phyloP scores from a whole-genome alignment of 2,113 vertebrate species.

The Dasypus novemcinctus region DNA sequence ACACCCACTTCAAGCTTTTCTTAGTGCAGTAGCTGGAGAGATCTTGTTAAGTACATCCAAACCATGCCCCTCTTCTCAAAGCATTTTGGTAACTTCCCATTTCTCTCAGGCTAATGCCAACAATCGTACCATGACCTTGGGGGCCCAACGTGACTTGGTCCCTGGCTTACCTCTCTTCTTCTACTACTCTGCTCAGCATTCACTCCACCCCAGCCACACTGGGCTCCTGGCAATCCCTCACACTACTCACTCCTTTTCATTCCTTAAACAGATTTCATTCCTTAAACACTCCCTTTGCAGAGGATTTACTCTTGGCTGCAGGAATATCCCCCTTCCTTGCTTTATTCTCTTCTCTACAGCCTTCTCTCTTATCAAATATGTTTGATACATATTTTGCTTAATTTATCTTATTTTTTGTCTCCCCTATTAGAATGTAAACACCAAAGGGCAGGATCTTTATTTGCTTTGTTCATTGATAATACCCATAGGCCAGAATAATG shows the following conservation, averaged over 20 bases:
- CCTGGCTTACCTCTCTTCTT: too few relatives aligned
- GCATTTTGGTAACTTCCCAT: background rate
- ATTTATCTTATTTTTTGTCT: background rate
- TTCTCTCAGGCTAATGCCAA: background rate
- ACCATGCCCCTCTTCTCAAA: background rate
- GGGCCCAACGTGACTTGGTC: background rate
- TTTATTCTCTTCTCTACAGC: background rate
- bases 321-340: background rate
- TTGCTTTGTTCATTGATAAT: background rate
- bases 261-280: background rate
- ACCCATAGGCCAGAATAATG: accelerated
- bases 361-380: background rate
- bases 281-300: background rate
- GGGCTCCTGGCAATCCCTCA: background rate
- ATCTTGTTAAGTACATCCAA: background rate
- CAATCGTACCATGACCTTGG: background rate
- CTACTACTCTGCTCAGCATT: background rate
- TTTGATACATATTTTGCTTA: too few relatives aligned
- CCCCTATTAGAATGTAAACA: accelerated
- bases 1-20: background rate
- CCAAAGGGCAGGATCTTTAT: background rate
- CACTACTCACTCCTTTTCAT: too few relatives aligned
- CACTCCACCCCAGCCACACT: background rate
- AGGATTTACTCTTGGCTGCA: background rate
- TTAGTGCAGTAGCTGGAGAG: background rate